Conservation (phyloP, 2,888 invertebrate species). For the Ischnura elegans region DNA sequence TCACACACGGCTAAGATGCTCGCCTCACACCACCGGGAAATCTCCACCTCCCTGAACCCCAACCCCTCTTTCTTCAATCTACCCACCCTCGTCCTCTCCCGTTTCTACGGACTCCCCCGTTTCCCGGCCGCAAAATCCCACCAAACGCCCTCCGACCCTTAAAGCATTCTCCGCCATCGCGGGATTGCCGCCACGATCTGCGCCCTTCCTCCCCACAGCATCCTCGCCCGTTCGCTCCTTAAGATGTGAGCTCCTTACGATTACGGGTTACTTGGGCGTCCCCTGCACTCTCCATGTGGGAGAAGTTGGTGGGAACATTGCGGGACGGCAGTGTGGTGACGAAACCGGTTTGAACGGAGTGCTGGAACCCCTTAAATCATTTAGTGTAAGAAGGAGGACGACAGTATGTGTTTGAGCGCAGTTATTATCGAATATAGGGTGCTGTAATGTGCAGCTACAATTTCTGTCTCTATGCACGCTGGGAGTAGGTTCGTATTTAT, state of each 20-base stretch:
- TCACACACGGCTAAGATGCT: not conserved
- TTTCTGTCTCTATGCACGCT: too few relatives aligned
- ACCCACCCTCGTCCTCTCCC: not conserved
- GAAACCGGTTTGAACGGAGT: too few relatives aligned
- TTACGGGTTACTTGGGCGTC: slow-evolving; percentile 26
- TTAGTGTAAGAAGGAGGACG: too few relatives aligned
- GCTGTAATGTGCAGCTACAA: too few relatives aligned
- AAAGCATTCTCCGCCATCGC: slow-evolving; percentile 47
- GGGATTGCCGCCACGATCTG: slow-evolving; percentile 14
- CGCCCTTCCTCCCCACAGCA: not conserved
- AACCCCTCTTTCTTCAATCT: not conserved
- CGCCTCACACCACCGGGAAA: not conserved
- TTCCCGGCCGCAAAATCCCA: slow-evolving; percentile 50
- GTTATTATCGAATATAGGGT: too few relatives aligned
- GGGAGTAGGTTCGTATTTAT: too few relatives aligned
- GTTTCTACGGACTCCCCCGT: not conserved
- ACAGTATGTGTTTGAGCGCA: too few relatives aligned
- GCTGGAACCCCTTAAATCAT: too few relatives aligned
- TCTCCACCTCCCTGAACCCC: not conserved
- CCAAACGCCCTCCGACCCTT: slow-evolving; percentile 12
- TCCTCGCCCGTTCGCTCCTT: not conserved
- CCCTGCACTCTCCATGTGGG: not conserved
- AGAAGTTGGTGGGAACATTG: not conserved
- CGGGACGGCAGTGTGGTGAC: not conserved
- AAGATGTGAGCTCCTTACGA: slow-evolving; percentile 5